Evolutionary conservation across 2,888 invertebrate genomes (phyloP).

Genomic region (Leptinotarsa tumamoca): DNA sequence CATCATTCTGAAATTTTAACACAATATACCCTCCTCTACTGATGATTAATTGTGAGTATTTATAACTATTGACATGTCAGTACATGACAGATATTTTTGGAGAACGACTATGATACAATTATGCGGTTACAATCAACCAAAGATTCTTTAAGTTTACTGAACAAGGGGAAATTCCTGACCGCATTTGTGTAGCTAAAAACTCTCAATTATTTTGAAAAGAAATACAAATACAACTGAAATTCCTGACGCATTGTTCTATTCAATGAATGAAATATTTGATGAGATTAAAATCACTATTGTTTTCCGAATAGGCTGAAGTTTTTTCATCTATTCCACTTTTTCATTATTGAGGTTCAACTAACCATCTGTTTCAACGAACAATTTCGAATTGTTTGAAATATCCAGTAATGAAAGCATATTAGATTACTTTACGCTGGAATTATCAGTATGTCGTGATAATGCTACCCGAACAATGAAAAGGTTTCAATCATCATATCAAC

Average conservation of each 20-base stretch:
- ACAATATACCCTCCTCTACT: too few species aligned
- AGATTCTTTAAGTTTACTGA: background rate
- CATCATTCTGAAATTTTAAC: too few species aligned
- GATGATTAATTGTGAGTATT: too few species aligned
- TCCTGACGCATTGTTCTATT: background rate
- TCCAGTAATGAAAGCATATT: background rate
- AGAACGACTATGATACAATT: too few species aligned
- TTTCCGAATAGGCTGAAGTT: background rate
- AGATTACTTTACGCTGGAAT: background rate
- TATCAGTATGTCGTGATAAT: background rate
- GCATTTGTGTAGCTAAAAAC: background rate
- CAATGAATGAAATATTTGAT: background rate
- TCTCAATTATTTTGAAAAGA: too few species aligned
- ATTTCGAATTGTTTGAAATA: background rate
- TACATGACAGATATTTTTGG: too few species aligned
- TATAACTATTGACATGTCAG: too few species aligned
- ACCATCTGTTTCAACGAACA: background rate
- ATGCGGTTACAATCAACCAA: too few species aligned
- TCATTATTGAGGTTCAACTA: background rate
- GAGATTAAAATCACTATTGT: background rate
- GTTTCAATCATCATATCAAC: background rate
- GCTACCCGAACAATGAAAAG: background rate
- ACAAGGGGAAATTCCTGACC: background rate
- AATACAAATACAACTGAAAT: background rate
- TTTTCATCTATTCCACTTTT: constrained; percentile 4